Evolutionary conservation across 2,888 invertebrate genomes (phyloP), one percentile per base, ranked within the genome.

Genomic region (Netelia melanura): DNA sequence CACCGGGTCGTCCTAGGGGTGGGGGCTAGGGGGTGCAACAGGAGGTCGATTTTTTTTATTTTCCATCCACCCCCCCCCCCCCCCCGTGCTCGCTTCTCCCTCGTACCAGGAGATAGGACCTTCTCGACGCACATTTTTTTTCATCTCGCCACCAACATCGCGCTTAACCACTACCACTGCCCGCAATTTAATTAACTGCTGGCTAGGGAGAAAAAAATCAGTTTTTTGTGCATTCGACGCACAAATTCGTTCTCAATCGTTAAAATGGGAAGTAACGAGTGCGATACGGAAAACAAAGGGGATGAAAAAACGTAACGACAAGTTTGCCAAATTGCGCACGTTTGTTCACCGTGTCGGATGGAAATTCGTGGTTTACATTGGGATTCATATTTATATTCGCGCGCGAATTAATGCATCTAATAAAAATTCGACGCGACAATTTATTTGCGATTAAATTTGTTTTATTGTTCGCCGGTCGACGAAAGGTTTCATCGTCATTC

Each of bases 111-210:
- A 75, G 38, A 38, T 38, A 38, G 70, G 44, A 79, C 76, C 71
- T 71, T 85, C 81, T 76, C 76, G 72, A 83, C 82, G 83, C 65
- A 81, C 68, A 68, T 85, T 85, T 85, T 85, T 82, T 81, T 82
- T 79, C 74, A 76, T 76, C 62, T 83, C 76, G 48, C 82, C 30
- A 77, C 72, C 77, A 67, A 71, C 65, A 43, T 38, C 65, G 64
- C 65, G 62, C 76, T 79, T 72, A 74, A 61, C 82, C 76, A 72
- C 80, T 80, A 72, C 61, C 54, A 71, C 62, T 75, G 44, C 79
- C 79, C 83, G 72, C 85, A 85, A 80, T 85, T 85, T 85, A 85
- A 83, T 85, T 85, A 82, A 80, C 76, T 77, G 80, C 83, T 80
- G 83, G 76, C 75, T 61, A 82, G 30, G 17, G 44, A 64, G 81